Conservation (phyloP, 2,113 vertebrate species). For the Herpetotheres cachinnans region DNA sequence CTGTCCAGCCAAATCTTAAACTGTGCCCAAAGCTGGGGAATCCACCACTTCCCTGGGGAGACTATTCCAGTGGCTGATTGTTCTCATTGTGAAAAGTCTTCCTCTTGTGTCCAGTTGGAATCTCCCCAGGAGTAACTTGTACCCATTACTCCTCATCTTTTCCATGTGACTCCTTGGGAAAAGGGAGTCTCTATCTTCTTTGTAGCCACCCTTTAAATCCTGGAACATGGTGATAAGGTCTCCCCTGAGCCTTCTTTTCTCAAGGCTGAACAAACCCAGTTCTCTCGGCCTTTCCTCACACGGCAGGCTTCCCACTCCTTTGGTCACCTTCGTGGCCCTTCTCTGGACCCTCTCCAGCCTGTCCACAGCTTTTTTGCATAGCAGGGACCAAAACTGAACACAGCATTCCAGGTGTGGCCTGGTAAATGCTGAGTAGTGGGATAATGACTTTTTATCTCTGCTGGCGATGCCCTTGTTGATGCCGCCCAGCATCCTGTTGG, state of each 20-base stretch:
- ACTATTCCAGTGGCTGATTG: not conserved
- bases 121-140: not conserved
- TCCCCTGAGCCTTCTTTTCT: not conserved
- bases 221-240: not conserved
- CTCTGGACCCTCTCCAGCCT: not conserved
- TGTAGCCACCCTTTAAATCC: not conserved
- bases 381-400: not conserved
- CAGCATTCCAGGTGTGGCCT: not conserved
- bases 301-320: not conserved
- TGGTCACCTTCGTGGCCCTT: not conserved
- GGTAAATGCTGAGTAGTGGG: not conserved
- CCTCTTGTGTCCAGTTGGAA: not conserved
- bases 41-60: not conserved
- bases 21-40: fast-evolving
- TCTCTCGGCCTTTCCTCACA: not conserved
- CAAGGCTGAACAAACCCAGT: not conserved
- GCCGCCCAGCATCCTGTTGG: not conserved
- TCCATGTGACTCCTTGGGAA: not conserved
- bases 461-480: not conserved
- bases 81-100: not conserved
- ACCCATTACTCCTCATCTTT: not conserved
- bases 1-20: not conserved
- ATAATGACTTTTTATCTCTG: not conserved
- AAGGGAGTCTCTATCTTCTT: not conserved
- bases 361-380: not conserved